Evolutionary conservation across 2,113 vertebrate genomes (phyloP).

Genomic region (Lontra canadensis): DNA sequence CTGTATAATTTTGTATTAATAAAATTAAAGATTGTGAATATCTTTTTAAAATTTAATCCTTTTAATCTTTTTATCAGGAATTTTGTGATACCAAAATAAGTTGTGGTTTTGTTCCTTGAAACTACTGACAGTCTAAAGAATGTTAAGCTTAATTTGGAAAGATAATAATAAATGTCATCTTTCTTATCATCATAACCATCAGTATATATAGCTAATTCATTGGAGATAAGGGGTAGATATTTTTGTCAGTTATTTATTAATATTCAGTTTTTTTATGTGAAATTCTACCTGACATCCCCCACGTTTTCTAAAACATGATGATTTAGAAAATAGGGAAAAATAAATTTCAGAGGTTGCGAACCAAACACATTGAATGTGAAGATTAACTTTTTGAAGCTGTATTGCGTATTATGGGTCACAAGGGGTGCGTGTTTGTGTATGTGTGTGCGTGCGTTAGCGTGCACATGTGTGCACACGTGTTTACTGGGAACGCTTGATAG

Average conservation of each 20-base stretch:
- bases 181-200: slow-evolving; percentile 66
- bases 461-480: background rate
- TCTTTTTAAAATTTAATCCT: slow-evolving; percentile 42
- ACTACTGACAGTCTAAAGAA: slow-evolving; percentile 80
- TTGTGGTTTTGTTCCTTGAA: slow-evolving; percentile 56
- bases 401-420: background rate
- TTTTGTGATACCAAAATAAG: slow-evolving; percentile 65
- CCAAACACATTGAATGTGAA: background rate
- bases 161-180: slow-evolving; percentile 66
- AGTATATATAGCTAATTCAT: slow-evolving; percentile 63
- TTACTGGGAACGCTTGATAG: background rate
- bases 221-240: slow-evolving; percentile 80
- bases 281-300: slow-evolving; percentile 37
- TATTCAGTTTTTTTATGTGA: slow-evolving; percentile 59
- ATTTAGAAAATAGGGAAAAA: slow-evolving; percentile 51
- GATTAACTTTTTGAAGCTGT: slow-evolving; percentile 12
- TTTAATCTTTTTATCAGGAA: background rate
- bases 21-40: background rate
- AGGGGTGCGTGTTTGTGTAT: background rate
- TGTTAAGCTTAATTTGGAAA: slow-evolving; percentile 74
- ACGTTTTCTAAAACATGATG: slow-evolving; percentile 32
- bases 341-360: background rate
- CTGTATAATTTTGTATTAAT: background rate
- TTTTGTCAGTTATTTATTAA: slow-evolving; percentile 72
- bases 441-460: background rate